Conservation (phyloP, 2,888 invertebrate genomes). For the Pristionchus fissidentatus region DNA sequence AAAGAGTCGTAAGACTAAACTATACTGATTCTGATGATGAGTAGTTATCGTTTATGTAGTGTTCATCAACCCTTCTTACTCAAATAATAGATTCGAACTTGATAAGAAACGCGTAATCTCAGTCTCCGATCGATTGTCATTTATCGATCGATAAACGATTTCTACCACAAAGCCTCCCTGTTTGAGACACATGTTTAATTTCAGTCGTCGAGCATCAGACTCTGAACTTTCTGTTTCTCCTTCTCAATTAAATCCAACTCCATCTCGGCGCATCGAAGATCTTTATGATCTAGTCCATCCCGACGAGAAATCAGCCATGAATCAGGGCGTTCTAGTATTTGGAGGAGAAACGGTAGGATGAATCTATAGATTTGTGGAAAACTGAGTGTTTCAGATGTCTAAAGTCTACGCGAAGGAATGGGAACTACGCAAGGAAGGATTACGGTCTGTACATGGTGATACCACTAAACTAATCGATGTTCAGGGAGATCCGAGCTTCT, state of each 20-base stretch:
- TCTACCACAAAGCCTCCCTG: background rate
- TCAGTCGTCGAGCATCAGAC: slow-evolving; percentile 48
- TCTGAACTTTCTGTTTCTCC: slow-evolving; percentile 32
- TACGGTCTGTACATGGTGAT: slow-evolving; percentile 40
- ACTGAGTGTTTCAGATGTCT: slow-evolving; percentile 47
- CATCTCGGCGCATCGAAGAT: background rate
- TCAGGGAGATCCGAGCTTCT: slow-evolving; percentile 6
- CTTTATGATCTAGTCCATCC: slow-evolving; percentile 35
- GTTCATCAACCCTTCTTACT: background rate
- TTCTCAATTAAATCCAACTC: background rate
- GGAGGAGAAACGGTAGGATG: slow-evolving; percentile 49
- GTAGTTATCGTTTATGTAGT: background rate
- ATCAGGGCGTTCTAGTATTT: slow-evolving; percentile 41
- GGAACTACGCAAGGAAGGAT: slow-evolving; percentile 50
- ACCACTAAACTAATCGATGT: too few species aligned
- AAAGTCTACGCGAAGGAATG: slow-evolving; percentile 52
- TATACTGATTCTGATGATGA: background rate
- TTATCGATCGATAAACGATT: background rate
- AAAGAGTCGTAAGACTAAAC: background rate
- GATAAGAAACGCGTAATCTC: too few species aligned
- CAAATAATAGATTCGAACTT: too few species aligned
- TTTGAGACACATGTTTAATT: background rate
- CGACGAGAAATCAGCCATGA: slow-evolving; percentile 37
- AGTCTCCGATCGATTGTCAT: background rate
- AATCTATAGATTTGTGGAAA: background rate